Evolutionary conservation across 64 coral and sea anemone genomes (phyloP), one percentile per base, ranked within the genome.

Genomic region (Dendronephthya gigantea): DNA sequence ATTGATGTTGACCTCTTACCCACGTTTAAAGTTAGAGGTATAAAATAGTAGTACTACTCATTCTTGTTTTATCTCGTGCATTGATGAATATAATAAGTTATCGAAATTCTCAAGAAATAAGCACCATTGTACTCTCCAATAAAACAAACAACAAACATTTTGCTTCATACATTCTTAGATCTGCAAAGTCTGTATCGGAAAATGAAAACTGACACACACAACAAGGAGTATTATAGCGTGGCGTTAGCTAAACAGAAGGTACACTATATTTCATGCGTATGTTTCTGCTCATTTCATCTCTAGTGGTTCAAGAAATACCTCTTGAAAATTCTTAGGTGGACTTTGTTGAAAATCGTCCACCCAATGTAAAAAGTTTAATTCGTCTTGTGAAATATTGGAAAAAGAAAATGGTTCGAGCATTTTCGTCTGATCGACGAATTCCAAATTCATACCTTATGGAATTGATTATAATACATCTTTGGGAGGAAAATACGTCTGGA

Each of bases 351-450:
- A 39, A 16, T 0, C 50, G 49, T 37, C 87, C 75, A 11, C 2
- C 91, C 11, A 89, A 50, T 40, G 91, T 92, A 14, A 92, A 92
- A 83, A 56, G 89, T 50, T 30, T 92, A 40, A 92, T 92, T 74
- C 91, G 91, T 22, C 69, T 92, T 52, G 91, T 92, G 16, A 92
- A 92, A 70, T 89, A 86, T 83, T 92, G 91, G 91, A 66, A 83
- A 40, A 92, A 92, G 37, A 85, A 58, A 40, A 40, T 50, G 39
- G 40, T 83, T 68, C 19, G n/a, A n/a, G n/a, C 40, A 37, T 22
- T 0, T 36, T 27, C n/a, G 4, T 38, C n/a, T 41, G 32, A 81
- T 45, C 41, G 41, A 45, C 41, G 41, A 66, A 49, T 83, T 33
- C 82, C 88, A 28, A 14, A 28, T 35, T 90, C 88, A 2, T 90